Evolutionary conservation across 2,888 invertebrate species (phyloP), one percentile per base, ranked within the genome.

Genomic region (Meiosimyza platycephala): DNA sequence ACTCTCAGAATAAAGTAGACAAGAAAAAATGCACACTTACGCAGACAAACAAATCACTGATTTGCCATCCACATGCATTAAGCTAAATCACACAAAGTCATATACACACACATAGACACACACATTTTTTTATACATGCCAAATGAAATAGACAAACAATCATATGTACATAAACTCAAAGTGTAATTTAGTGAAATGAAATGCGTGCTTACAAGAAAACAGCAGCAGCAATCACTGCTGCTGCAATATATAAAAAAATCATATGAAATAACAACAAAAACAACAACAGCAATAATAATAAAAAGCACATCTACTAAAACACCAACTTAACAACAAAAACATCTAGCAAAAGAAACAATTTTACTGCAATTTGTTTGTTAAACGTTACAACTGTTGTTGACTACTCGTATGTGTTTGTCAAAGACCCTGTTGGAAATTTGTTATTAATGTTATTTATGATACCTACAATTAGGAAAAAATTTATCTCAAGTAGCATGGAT

Each of bases 151-250:
- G 47, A 50, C 47, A 18, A 50, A 48, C 28, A 40, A 18, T 6
- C 51, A 12, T 22, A 54, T 54, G 16, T 40, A 40, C 40, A 40
- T 66, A 54, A 55, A 57, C 59, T 57, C 28, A 12, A 33, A 18
- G 57, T 68, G 68, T 59, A 68, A 68, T 59, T 68, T 59, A 50
- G 68, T 59, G 22, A 57, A 68, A 68, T 68, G 47, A 68, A 59
- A 47, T 68, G 68, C 68, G 68, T 68, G 68, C 68, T 68, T 50
- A 64, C 48, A 64, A 13, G n/a, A 50, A 40, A 48, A 65, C 28
- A 65, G 16, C 28, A 48, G 65, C 28, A 65, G 28, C 47, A 50
- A 55, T 54, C 50, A 33, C 22, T 33, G 48, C 47, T 47, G 69
- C 18, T 16, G 47, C 16, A 15, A 28, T 28, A 57, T 40, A 63